Evolutionary conservation across 2,888 invertebrate species (phyloP).

Genomic region (Zaprionus bogoriensis): DNA sequence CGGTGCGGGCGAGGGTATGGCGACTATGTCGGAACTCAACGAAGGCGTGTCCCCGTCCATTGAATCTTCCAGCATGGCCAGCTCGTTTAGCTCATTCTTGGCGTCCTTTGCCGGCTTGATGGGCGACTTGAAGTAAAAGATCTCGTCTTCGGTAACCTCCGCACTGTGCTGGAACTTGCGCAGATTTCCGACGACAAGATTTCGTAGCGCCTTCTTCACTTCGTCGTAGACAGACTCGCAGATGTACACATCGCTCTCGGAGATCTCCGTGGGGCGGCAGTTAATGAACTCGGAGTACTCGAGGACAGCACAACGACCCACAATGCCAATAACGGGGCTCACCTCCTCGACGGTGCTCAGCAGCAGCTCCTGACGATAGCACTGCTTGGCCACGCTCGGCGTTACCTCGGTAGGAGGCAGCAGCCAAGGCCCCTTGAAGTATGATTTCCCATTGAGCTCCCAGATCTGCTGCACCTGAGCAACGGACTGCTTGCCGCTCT

Average conservation of each 20-base stretch:
- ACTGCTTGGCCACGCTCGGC: conserved; percentile 89
- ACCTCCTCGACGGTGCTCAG: conserved; percentile 95
- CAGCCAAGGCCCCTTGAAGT: conserved; percentile 97
- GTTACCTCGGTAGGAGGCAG: conserved; percentile 94
- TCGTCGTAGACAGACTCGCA: conserved; percentile 97
- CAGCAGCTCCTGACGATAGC: conserved; percentile 97
- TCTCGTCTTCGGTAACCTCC: conserved; percentile 96
- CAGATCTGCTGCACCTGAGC: conserved; percentile 97
- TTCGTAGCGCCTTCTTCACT: conserved; percentile 89
- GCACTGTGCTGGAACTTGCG: conserved; percentile 92
- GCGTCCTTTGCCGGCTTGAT: conserved; percentile 85
- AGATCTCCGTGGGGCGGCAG: conserved; percentile 95
- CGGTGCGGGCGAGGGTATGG: conserved; percentile 84
- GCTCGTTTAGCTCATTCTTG: conserved; percentile 73
- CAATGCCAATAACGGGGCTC: conserved; percentile 94
- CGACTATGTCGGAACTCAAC: conserved; percentile 90
- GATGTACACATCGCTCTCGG: conserved; percentile 95
- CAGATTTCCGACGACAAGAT: conserved; percentile 86
- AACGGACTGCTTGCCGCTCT: conserved; percentile 94
- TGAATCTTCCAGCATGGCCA: conserved; percentile 88
- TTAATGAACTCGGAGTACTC: conserved; percentile 95
- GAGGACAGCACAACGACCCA: conserved; percentile 95
- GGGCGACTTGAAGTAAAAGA: conserved; percentile 89
- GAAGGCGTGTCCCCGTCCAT: conserved; percentile 91
- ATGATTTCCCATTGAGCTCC: conserved; percentile 95